A percentile compares a stretch with the other conserved stretches of the same genome.
These are phyloP conservation scores for Xestoiulus laeticollis DNA, from an alignment of 2,888 invertebrate species.

Conservation along the genomic window DNA sequence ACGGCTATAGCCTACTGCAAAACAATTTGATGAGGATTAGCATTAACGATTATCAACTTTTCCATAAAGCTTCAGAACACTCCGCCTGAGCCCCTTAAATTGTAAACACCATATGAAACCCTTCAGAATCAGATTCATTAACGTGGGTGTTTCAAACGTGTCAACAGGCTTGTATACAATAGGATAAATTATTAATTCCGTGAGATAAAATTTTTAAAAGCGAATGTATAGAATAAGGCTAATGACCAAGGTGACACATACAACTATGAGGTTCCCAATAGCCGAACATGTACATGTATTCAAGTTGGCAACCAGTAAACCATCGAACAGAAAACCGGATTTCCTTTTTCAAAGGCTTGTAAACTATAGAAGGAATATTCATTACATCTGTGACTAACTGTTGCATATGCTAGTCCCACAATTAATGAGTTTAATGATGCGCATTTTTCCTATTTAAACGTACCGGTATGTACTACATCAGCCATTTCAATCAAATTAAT, in stretches of 20 bases:
- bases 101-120: background rate
- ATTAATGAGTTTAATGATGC: background rate
- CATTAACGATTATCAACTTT: background rate
- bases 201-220: background rate
- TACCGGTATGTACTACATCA: background rate
- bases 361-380: background rate
- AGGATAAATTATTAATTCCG: background rate
- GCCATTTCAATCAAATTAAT: no score
- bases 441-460: background rate
- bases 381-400: background rate
- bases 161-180: background rate
- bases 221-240: background rate
- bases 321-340: conserved; percentile 17
- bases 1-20: background rate
- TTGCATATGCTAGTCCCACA: background rate
- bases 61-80: background rate
- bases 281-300: background rate
- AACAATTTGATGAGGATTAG: background rate
- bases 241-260: background rate
- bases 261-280: background rate
- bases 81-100: background rate
- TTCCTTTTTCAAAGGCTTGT: background rate
- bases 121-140: background rate
- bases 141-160: background rate
- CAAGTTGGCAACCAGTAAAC: background rate